Evolutionary conservation across 2,888 invertebrate genomes (phyloP), one percentile per base, ranked within the genome.

Genomic region (Petrolisthes cinctipes): DNA sequence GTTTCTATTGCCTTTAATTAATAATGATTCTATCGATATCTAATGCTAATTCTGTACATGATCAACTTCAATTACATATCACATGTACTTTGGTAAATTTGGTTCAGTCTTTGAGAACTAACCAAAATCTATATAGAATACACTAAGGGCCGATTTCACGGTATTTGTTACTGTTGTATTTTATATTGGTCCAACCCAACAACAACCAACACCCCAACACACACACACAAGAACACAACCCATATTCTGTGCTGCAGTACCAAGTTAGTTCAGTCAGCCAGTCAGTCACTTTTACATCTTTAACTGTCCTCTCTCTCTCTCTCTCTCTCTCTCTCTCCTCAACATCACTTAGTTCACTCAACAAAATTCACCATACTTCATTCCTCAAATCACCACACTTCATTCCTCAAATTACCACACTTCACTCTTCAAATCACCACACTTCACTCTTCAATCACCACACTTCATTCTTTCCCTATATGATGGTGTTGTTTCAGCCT

Each of bases 11-110:
- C 76, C 57, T 80, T 37, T 76, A 83, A 37, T 37, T 37, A 37
- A 57, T 56, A 51, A 76, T 17, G 68, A 54, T n/a, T 79, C 79
- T 68, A 79, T 79, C 79, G 79, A 54, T 85, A 85, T 20, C 79
- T 85, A 85, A 75, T 73, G 68, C 85, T 79, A 79, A 79, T 73
- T 85, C 79, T 85, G 85, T 85, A 85, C 85, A 85, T 79, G 85
- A 78, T 85, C 85, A 61, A 79, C 85, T 85, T 85, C 66, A 68
- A 53, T 85, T 78, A 79, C 71, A 85, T 85, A 85, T 85, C 85
- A 85, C 85, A 85, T 85, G 85, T 85, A 85, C 85, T 85, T 85
- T 85, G 85, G 84, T 84, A 84, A 80, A 78, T 78, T 78, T 84
- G 84, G 85, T 75, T 85, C 56, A 56, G 66, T 37, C n/a, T 14